Base-by-base conservation (phyloP, 2,113 vertebrate genomes). In the Caloenas nicobarica region DNA sequence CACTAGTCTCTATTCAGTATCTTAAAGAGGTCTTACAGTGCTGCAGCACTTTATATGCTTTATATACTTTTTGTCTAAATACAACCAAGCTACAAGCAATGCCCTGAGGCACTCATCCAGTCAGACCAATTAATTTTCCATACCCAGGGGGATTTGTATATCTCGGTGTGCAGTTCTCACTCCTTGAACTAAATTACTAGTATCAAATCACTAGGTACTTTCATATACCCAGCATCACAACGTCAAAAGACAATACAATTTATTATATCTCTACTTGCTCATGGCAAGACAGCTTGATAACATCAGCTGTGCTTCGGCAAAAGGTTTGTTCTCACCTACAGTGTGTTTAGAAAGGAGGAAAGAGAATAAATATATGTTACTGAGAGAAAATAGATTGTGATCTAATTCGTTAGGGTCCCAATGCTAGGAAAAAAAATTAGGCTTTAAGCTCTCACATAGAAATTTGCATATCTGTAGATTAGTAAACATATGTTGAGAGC, bases 11-110 rank as follows among this genome's bases (percentile, higher is more conserved):
- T 85, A 33, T 89, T 85, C 87, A 90, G 26, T 77, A 46, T 86
- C 77, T 87, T 94, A 51, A 88, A 89, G 54, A 91, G 76, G 25
- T 54, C 77, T 79, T 79, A 33, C 11, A 46, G 60, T 87, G 64
- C 78, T 95, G 48, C 66, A 82, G 50, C 44, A 40, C 13, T 90
- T 61, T 12, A 5, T 72, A 34, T 70, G 13, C 25, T 76, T 76
- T n/a, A n/a, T n/a, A n/a, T n/a, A n/a, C n/a, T n/a, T 96, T 93
- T 94, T 77, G 68, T 61, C 73, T 91, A 91, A 90, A 94, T 92
- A 68, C n/a, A 57, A 87, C 46, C 34, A 93, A 62, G 65, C 64
- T 80, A 53, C 29, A 86, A 65, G 61, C 84, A 69, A 33, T 83
- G 68, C 68, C 66, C 74, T 65, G 18, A 81, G 65, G 81, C 60